Base-by-base conservation (phyloP, 1,140 invertebrate genomes). In the Tetramorium alpestre region DNA sequence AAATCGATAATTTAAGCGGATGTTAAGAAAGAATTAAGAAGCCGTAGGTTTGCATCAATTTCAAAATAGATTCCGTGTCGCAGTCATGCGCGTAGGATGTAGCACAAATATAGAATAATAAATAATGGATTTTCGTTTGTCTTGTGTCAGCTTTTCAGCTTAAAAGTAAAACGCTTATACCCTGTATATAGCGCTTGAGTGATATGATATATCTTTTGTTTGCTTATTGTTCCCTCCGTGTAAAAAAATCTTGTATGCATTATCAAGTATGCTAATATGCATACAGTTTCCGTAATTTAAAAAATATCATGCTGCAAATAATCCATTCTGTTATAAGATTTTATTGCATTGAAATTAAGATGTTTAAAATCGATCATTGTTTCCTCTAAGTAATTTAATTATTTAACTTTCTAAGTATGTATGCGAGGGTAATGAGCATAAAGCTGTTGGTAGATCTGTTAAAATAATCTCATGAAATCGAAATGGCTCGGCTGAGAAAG, bases 1-100 rank as follows among this genome's bases (percentile, higher is more conserved):
- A 72, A 81, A 67, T 72, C 78, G 49, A 81, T 77, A 77, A 77
- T 49, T 64, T 49, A 77, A 64, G 56, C 16, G 56, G 56, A 62
- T 18, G 41, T 64, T 64, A 64, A 47, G 41, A 64, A 44, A 77
- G 75, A 77, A 64, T 77, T 77, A 62, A 77, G 58, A 77, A 77
- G 75, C 58, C 73, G 33, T 75, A 44, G 54, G 18, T 38, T 77
- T 22, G 25, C 5, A 49, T 64, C 13, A 77, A 77, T 64, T 77
- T 77, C 58, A 33, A 77, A 60, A 47, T n/a, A 38, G 58, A 77
- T 54, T 62, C 22, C 58, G 41, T 16, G 18, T 33, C 25, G 16
- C 54, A 25, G 13, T 22, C 4, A 7, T 58, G 33, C 38, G 54
- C 16, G 38, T 44, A 76, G 18, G 22, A 58, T 58, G 33, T 41